Percentiles rank a stretch among this genome's conserved stretches.
These are phyloP conservation scores for Petrolisthes cinctipes DNA, from an alignment of 2,888 invertebrate species.

Conservation along the genomic window DNA sequence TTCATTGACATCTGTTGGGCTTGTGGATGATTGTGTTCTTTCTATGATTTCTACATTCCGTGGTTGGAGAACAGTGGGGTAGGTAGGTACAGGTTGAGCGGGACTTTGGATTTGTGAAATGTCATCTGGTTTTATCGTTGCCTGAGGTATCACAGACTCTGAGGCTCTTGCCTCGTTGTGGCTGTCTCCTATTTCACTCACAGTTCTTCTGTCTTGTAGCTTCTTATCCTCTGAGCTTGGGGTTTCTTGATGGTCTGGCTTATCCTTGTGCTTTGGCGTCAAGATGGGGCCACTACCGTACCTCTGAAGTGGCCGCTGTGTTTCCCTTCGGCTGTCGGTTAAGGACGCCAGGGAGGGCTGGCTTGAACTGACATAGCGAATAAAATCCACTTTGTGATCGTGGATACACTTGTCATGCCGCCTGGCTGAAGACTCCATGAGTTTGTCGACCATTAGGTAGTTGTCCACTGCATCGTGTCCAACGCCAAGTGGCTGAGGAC, in stretches of 20 bases:
- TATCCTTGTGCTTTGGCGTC: not conserved
- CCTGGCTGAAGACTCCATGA: not conserved
- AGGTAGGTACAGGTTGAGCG: not conserved
- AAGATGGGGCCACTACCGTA: conserved; percentile 14
- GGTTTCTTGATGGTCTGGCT: not conserved
- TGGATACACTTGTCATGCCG: not conserved
- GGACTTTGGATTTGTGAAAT: not conserved
- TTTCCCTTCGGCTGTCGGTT: not conserved
- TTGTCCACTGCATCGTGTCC: conserved; percentile 31
- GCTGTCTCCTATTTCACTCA: not conserved
- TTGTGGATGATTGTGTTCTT: not conserved
- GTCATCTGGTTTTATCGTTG: not conserved
- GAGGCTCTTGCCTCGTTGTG: not conserved
- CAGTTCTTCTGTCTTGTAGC: too few relatives aligned
- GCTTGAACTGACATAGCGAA: conserved; percentile 34
- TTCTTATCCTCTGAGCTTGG: not conserved
- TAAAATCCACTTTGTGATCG: conserved; percentile 5
- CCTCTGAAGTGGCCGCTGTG: not conserved
- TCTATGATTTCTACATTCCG: conserved; percentile 34
- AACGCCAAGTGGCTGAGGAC: not conserved
- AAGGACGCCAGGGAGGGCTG: conserved; percentile 2
- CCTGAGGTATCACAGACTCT: not conserved
- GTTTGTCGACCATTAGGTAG: conserved; percentile 17
- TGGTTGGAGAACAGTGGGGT: not conserved
- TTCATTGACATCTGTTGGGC: not conserved